Evolutionary conservation across 2,113 vertebrate species (phyloP).

Genomic region (Cyprinodon variegatus): DNA sequence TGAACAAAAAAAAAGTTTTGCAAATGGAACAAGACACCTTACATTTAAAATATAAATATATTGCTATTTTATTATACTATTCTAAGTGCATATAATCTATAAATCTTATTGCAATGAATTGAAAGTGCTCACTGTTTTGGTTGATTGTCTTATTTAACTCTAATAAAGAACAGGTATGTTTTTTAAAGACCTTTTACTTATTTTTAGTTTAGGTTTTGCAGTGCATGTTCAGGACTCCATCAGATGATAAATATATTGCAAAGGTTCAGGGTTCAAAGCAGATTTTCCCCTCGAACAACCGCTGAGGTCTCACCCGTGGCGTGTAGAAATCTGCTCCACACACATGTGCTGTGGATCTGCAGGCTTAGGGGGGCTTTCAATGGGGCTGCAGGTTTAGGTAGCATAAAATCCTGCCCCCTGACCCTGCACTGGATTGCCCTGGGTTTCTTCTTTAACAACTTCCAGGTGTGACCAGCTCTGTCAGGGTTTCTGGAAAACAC

Average conservation of each 20-base stretch:
- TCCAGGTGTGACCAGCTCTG: constrained; percentile 59
- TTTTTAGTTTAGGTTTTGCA: too few species aligned
- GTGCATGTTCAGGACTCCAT: neutral
- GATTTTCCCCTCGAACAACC: constrained; percentile 20
- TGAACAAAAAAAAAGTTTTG: too few species aligned
- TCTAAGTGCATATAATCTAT: too few species aligned
- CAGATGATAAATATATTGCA: neutral
- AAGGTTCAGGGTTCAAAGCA: neutral
- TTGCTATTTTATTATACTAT: too few species aligned
- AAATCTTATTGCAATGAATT: too few species aligned
- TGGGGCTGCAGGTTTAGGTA: constrained; percentile 66
- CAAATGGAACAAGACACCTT: too few species aligned
- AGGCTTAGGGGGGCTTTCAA: constrained; percentile 48
- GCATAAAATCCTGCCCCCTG: constrained; percentile 58
- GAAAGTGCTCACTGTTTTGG: too few species aligned
- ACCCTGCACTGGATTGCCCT: constrained; percentile 46
- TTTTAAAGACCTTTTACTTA: too few species aligned
- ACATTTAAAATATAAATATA: too few species aligned
- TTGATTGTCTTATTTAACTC: too few species aligned
- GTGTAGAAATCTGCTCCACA: constrained; percentile 26
- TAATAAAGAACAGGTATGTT: too few species aligned
- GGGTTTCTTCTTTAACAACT: constrained; percentile 55
- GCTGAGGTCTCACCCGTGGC: constrained; percentile 25
- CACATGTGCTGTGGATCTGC: constrained; percentile 67
- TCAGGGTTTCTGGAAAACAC: constrained; percentile 38